These are phyloP conservation scores for Campylorhamphus procurvoides DNA, from an alignment of 2,113 vertebrate species.

Conservation along the genomic window DNA sequence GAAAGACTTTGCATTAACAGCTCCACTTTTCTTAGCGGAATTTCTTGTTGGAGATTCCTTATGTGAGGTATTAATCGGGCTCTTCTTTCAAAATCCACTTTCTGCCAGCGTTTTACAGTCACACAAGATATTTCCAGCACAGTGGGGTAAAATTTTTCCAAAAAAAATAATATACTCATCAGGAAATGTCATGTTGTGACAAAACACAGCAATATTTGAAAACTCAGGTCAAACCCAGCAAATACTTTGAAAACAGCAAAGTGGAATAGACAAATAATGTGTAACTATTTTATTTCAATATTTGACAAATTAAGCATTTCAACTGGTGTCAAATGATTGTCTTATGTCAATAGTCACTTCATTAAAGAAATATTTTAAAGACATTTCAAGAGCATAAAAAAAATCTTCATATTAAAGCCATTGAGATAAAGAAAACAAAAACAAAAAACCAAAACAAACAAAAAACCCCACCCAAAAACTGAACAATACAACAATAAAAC, in stretches of 20 bases:
- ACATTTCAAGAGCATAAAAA: neutral
- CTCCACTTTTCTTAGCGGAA: neutral
- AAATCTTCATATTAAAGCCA: neutral
- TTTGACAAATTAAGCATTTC: neutral
- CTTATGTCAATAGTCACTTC: neutral
- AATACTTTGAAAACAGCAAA: neutral
- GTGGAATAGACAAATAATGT: neutral
- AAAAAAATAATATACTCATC: neutral
- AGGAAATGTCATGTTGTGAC: neutral
- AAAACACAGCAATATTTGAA: neutral
- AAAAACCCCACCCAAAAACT: no score
- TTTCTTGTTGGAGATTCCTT: neutral
- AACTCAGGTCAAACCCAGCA: neutral
- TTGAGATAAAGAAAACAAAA: neutral
- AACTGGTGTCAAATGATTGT: neutral
- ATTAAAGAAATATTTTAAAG: neutral
- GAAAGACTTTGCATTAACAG: neutral
- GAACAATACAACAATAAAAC: no score
- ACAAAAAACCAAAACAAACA: no score
- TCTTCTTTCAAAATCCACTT: neutral
- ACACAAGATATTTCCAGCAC: neutral
- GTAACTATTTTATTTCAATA: neutral
- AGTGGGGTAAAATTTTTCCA: neutral
- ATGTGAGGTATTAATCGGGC: fast-evolving
- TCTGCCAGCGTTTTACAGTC: neutral